Base-by-base conservation (phyloP, 2,113 vertebrate species). In the Aplodontia rufa region DNA sequence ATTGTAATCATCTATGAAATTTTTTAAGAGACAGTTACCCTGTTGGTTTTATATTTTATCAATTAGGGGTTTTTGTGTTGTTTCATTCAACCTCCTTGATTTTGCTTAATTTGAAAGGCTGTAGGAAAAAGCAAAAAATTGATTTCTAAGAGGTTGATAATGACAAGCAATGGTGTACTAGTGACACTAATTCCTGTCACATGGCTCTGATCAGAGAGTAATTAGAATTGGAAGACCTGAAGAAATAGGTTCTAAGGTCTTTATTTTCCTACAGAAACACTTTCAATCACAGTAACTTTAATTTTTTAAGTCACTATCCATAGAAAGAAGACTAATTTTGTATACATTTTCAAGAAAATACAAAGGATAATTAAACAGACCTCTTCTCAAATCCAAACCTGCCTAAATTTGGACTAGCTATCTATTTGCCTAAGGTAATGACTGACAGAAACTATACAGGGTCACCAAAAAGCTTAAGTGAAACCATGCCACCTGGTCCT, bases 251-350 rank as follows among this genome's bases (percentile, higher is more conserved):
- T 80, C 62, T 82, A 45, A 86, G 40, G 28, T 83, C n/a, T 16
- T 32, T 90, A 17, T 58, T 95, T 87, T 78, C 40, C 86, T 47
- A 74, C 49, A 79, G 12, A 68, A 40, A 62, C 13, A 12, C 64
- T 72, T 86, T 94, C n/a, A 60, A 7, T 87, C 72, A 45, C 55
- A 30, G 7, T 37, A 51, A 88, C 17, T 83, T 84, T 58, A 64
- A 80, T 55, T 83, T 84, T 92, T 95, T 60, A 64, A 45, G 91
- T 94, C 51, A 94, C 12, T 53, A 55, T 69, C 78, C 35, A 42
- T n/a, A 78, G 53, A 12, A 26, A 68, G 91, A 82, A 87, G 16
- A 76, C 87, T 90, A 42, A 74, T 78, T 87, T 86, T 82, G 6
- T 60, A 71, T 66, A 83, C 68, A 53, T 53, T 87, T 84, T 95